Conservation (phyloP, 2,113 vertebrate genomes). For the Pseudorasbora parva region DNA sequence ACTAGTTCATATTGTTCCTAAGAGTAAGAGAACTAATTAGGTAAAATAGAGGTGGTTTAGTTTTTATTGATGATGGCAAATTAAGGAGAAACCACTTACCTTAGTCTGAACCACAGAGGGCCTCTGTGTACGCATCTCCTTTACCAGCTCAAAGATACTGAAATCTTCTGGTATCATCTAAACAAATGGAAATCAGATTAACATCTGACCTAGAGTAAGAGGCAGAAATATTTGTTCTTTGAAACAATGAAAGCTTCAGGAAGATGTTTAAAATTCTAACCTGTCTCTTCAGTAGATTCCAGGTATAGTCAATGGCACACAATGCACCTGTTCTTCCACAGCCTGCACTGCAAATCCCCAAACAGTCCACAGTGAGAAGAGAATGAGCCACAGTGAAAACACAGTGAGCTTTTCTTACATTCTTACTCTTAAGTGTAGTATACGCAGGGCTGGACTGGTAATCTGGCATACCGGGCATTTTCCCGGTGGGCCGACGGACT, state of each 20-base stretch:
- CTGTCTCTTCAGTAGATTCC: slow-evolving; percentile 87
- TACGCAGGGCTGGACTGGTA: no score
- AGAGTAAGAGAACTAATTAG: background rate
- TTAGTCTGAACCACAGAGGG: slow-evolving; percentile 95
- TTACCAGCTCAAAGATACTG: slow-evolving; percentile 84
- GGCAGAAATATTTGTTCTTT: background rate
- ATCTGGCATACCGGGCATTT: no score
- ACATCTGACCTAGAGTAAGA: no score
- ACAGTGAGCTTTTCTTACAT: background rate
- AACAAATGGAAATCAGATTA: slow-evolving; percentile 44
- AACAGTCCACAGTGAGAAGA: slow-evolving; percentile 10
- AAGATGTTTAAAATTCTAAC: slow-evolving; percentile 72
- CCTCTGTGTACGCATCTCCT: slow-evolving; percentile 92
- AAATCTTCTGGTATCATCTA: slow-evolving; percentile 89
- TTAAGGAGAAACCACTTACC: slow-evolving; percentile 69
- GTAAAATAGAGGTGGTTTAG: slow-evolving; percentile 35
- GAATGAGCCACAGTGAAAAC: slow-evolving; percentile 27
- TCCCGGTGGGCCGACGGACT: no score
- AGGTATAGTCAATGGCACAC: slow-evolving; percentile 91
- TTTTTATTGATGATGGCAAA: slow-evolving; percentile 1
- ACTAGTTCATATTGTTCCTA: slow-evolving; percentile 96
- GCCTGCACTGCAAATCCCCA: slow-evolving; percentile 81
- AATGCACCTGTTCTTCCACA: slow-evolving; percentile 94
- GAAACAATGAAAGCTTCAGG: background rate
- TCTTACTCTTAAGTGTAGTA: background rate